Conservation (phyloP, 2,888 invertebrate species). For the Ophion ventricosus region DNA sequence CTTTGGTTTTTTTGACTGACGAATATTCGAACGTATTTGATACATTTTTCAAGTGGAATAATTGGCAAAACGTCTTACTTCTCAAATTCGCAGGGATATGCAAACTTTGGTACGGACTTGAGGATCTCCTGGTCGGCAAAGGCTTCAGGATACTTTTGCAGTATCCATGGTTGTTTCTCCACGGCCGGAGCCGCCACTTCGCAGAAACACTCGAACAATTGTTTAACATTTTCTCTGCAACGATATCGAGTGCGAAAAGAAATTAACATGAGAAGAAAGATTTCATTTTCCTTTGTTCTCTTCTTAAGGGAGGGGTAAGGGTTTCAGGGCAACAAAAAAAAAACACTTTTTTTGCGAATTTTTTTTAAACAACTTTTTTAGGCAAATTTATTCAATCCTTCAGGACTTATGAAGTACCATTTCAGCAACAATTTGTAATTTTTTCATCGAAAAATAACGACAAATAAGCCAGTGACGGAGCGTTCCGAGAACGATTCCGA, state of each 20-base stretch:
- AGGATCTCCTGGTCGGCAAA: conserved; percentile 94
- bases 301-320: no score
- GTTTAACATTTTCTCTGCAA: conserved; percentile 90
- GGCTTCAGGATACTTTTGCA: conserved; percentile 93
- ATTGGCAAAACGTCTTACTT: conserved; percentile 85
- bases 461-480: no score
- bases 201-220: conserved; percentile 92
- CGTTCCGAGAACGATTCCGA: no score
- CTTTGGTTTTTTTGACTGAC: neutral
- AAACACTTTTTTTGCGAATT: no score
- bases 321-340: no score
- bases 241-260: neutral
- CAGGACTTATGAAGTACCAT: no score
- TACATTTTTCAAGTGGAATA: neutral
- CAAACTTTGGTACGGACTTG: conserved; percentile 94
- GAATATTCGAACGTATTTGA: neutral
- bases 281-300: no score
- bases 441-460: no score
- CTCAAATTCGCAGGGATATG: conserved; percentile 93
- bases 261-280: conserved; percentile 1
- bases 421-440: no score
- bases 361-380: no score
- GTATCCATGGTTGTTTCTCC: conserved; percentile 88
- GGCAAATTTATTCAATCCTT: no score
- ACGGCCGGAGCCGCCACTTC: conserved; percentile 89